Percentiles rank a stretch among this genome's conserved stretches.
phyloP scores from a whole-genome alignment of 2,888 invertebrate species.

The Clusia tigrina region DNA sequence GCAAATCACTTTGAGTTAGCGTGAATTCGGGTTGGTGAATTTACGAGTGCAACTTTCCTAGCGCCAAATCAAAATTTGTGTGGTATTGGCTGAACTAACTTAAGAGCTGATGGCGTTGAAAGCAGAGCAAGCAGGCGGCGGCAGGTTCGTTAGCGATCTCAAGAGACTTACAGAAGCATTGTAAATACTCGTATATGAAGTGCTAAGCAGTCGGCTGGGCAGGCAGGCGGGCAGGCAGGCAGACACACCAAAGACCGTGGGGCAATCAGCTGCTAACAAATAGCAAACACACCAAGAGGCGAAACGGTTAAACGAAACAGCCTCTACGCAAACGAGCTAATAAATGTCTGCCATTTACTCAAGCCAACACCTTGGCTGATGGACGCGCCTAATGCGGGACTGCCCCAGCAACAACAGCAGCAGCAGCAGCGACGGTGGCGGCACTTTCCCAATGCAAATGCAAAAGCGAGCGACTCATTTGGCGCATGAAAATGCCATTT shows the following conservation, averaged over 20 bases:
- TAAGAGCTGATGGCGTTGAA: not conserved
- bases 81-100: no score
- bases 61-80: not conserved
- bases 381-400: not conserved
- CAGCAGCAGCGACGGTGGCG: not conserved
- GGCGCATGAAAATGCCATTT: conserved; percentile 28
- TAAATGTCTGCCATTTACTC: conserved; percentile 33
- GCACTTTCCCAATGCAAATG: conserved; percentile 4
- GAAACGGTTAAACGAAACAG: conserved; percentile 5
- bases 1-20: conserved; percentile 1
- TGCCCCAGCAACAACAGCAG: not conserved
- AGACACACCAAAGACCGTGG: not conserved
- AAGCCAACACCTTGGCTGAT: conserved; percentile 24
- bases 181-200: not conserved
- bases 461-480: conserved; percentile 19
- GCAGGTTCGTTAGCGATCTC: not conserved
- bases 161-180: not conserved
- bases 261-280: not conserved
- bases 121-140: not conserved
- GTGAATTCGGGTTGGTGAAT: not conserved
- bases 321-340: conserved; percentile 30
- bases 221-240: not conserved
- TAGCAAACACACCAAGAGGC: not conserved
- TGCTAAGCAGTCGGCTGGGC: not conserved
- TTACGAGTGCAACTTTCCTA: conserved; percentile 1